phyloP scores from a whole-genome alignment of 2,113 vertebrate species.

The Oreochromis aureus region DNA sequence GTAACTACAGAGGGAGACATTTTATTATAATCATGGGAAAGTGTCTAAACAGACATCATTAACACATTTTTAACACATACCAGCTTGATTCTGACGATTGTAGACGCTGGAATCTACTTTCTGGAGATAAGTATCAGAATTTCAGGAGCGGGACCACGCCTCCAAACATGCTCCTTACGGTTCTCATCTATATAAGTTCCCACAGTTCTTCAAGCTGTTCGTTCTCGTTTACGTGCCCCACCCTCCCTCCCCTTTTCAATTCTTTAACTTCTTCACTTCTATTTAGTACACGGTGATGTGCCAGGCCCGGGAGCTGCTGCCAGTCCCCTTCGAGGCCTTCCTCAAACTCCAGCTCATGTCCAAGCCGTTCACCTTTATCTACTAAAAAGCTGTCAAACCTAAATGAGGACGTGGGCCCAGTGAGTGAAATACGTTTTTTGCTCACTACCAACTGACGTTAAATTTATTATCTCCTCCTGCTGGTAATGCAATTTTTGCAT shows the following conservation, averaged over 20 bases:
- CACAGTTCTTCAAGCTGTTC: neutral
- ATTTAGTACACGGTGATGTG: neutral
- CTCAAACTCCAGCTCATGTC: too few species aligned
- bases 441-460: neutral
- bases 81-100: neutral
- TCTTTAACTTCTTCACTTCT: neutral
- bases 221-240: neutral
- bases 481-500: neutral
- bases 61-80: neutral
- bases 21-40: neutral
- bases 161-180: neutral
- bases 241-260: neutral
- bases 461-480: neutral
- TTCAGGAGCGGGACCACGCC: neutral
- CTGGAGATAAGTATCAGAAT: neutral
- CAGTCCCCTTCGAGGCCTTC: neutral
- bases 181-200: neutral
- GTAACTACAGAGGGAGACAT: neutral
- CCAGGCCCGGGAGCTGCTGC: neutral
- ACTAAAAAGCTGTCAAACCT: too few species aligned
- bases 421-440: neutral
- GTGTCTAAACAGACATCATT: neutral
- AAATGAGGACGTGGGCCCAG: too few species aligned
- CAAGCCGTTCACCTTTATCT: too few species aligned
- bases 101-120: neutral